A percentile compares a stretch with the other conserved stretches of the same genome.
Evolutionary conservation across 1,140 invertebrate genomes (phyloP).

Genomic region (Venturia canescens): DNA sequence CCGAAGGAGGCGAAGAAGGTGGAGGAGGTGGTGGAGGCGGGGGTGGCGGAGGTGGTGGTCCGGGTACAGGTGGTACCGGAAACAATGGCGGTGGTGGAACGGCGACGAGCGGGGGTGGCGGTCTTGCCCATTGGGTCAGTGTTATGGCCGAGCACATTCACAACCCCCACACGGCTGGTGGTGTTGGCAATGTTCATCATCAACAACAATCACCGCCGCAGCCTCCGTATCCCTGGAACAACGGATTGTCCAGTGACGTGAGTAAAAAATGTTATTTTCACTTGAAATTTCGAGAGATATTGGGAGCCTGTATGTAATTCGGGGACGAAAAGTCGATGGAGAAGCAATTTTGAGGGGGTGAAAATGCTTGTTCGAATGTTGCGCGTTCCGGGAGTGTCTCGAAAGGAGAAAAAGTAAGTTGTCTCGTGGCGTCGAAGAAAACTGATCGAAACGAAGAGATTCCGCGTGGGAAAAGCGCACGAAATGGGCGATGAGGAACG

Average conservation of each 20-base stretch:
- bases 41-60: constrained; percentile 64
- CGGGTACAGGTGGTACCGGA: constrained; percentile 62
- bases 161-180: constrained; percentile 75
- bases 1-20: constrained; percentile 72
- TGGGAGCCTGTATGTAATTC: no score
- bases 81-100: constrained; percentile 65
- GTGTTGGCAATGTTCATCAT: constrained; percentile 72
- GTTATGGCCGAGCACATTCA: constrained; percentile 83
- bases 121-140: constrained; percentile 82
- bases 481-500: no score
- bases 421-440: no score
- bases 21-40: constrained; percentile 61
- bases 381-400: no score
- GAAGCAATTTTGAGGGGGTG: no score
- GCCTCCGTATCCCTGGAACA: constrained; percentile 80
- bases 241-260: constrained; percentile 78
- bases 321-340: no score
- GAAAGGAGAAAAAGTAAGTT: no score
- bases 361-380: no score
- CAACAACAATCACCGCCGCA: constrained; percentile 75
- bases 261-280: constrained; percentile 58
- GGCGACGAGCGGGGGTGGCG: constrained; percentile 68
- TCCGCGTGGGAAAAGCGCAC: no score
- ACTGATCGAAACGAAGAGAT: no score
- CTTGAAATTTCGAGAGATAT: no score